Conservation (phyloP, 2,113 vertebrate genomes). For the Isurus oxyrinchus region DNA sequence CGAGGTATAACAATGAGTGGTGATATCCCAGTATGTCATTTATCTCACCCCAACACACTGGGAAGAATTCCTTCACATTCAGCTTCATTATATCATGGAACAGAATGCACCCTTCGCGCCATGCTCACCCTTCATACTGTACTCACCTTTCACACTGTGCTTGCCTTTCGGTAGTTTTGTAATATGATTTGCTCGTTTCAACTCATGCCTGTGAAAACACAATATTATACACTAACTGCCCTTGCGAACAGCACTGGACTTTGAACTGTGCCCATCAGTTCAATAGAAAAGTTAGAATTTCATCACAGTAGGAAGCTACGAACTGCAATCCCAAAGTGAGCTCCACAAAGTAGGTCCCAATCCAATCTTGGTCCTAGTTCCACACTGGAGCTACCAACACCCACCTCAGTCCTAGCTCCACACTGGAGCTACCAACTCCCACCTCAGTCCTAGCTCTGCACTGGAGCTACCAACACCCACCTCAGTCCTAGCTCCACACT, state of each 20-base stretch:
- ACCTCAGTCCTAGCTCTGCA: neutral
- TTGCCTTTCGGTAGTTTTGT: constrained; percentile 93
- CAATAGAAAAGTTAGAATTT: neutral
- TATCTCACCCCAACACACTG: too few relatives aligned
- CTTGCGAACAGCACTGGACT: neutral
- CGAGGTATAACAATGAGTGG: too few relatives aligned
- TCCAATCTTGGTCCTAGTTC: neutral
- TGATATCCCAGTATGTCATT: too few relatives aligned
- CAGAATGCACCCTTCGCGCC: neutral
- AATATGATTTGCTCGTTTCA: constrained; percentile 92
- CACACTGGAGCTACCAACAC: too few relatives aligned
- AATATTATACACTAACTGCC: neutral
- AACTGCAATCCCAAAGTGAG: neutral
- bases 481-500: neutral
- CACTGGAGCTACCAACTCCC: too few relatives aligned
- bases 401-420: too few relatives aligned
- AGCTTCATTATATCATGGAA: too few relatives aligned
- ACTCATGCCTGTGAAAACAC: constrained; percentile 70
- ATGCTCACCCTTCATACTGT: constrained; percentile 37
- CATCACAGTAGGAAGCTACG: neutral
- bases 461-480: neutral
- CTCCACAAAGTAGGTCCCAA: neutral
- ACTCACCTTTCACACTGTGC: constrained; percentile 92
- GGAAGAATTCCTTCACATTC: too few relatives aligned
- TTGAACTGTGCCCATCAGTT: neutral